These are phyloP conservation scores for Botrylloides violaceus DNA, from an alignment of 23 tunicate species.

Conservation along the genomic window DNA sequence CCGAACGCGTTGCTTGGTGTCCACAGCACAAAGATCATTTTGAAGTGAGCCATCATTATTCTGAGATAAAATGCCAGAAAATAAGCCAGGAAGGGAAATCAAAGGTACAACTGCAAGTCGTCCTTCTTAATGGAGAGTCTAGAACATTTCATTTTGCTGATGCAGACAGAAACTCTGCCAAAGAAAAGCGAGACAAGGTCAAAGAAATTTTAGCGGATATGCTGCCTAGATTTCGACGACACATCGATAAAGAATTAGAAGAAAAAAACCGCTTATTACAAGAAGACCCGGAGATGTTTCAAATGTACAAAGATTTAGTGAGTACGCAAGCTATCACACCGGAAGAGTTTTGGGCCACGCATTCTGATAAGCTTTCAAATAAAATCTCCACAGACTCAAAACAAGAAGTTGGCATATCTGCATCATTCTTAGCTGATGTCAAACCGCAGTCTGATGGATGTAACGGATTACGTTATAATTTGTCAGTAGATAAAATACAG, in stretches of 20 bases:
- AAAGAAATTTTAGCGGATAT: slow-evolving; percentile 68
- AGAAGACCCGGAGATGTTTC: slow-evolving; percentile 64
- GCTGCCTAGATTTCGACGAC: slow-evolving; percentile 72
- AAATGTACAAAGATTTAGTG: slow-evolving; percentile 85
- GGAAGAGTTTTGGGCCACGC: slow-evolving; percentile 89
- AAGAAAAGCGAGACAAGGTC: slow-evolving; percentile 49
- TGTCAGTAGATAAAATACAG: slow-evolving; percentile 77
- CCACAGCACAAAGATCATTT: slow-evolving; percentile 80
- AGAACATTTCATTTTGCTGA: slow-evolving; percentile 84
- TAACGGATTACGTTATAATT: slow-evolving; percentile 76
- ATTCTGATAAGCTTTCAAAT: slow-evolving; percentile 24
- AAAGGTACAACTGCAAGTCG: slow-evolving; percentile 84
- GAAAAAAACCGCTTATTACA: slow-evolving; percentile 90
- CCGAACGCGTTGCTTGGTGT: slow-evolving; percentile 90
- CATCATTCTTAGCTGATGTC: slow-evolving; percentile 83
- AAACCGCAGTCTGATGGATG: slow-evolving; percentile 95
- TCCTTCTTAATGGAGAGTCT: slow-evolving; percentile 52
- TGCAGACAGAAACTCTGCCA: slow-evolving; percentile 30
- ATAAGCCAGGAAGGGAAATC: slow-evolving; percentile 90
- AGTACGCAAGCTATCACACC: slow-evolving; percentile 56
- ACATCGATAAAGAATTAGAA: slow-evolving; percentile 78
- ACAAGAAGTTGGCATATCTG: slow-evolving; percentile 89
- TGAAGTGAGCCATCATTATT: slow-evolving; percentile 47
- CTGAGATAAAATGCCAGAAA: slow-evolving; percentile 96
- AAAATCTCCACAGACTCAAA: background rate